These are phyloP conservation scores for Leptonema lineaticorne DNA, from an alignment of 1,140 invertebrate species.

Conservation along the genomic window DNA sequence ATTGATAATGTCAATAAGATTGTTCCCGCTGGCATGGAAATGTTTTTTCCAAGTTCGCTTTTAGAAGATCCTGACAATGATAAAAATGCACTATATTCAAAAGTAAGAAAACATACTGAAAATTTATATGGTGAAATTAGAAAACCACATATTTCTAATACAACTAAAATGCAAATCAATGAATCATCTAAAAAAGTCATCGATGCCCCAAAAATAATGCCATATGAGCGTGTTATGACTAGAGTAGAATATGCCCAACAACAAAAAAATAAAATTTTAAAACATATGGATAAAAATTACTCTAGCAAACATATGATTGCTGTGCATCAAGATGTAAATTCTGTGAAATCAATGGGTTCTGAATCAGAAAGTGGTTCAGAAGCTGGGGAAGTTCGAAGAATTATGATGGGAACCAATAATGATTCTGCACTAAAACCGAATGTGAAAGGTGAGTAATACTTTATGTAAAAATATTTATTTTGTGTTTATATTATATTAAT, in stretches of 20 bases:
- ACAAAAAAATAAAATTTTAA: background rate
- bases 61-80: background rate
- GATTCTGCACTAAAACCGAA: background rate
- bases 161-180: too few species aligned
- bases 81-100: background rate
- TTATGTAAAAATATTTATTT: background rate
- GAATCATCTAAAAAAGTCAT: too few species aligned
- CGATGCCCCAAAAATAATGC: too few species aligned
- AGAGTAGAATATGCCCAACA: background rate
- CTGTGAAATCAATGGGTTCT: slow-evolving; percentile 47
- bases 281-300: background rate
- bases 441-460: background rate
- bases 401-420: slow-evolving; percentile 52
- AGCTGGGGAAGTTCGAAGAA: slow-evolving; percentile 63
- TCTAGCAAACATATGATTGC: background rate
- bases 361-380: slow-evolving; percentile 66
- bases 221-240: background rate
- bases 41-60: slow-evolving; percentile 16
- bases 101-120: background rate
- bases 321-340: background rate
- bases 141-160: background rate
- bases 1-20: background rate
- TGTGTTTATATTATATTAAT: background rate
- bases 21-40: background rate
- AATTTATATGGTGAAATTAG: slow-evolving; percentile 16